phyloP scores from a whole-genome alignment of 1,140 invertebrate species.

The Ephestia elutella region DNA sequence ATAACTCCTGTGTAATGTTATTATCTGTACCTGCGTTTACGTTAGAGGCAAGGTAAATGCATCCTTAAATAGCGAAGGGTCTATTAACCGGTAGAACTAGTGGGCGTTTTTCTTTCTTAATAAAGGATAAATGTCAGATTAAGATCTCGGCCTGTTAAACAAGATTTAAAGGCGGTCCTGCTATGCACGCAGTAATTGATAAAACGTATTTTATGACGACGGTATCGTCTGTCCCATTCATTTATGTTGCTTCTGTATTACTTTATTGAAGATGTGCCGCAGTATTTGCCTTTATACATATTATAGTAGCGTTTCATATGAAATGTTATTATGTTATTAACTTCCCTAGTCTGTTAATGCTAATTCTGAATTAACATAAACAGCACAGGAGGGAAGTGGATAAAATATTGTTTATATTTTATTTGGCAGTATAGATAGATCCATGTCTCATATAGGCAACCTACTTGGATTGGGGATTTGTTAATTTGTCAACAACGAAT shows the following conservation, averaged over 20 bases:
- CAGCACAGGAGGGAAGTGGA: too few species aligned
- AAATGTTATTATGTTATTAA: too few species aligned
- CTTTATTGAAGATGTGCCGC: background rate
- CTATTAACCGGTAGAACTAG: conserved; percentile 22
- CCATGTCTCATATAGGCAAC: too few species aligned
- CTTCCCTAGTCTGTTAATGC: too few species aligned
- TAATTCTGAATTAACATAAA: too few species aligned
- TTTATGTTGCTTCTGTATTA: background rate
- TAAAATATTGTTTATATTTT: too few species aligned
- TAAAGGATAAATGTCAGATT: conserved; percentile 30
- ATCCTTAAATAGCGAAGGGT: conserved; percentile 15
- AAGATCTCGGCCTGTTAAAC: conserved; percentile 25
- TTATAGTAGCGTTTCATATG: background rate
- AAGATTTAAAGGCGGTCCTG: conserved; percentile 21
- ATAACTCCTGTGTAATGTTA: too few species aligned
- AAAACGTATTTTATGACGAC: conserved; percentile 8
- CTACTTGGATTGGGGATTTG: too few species aligned
- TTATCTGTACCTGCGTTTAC: conserved; percentile 11
- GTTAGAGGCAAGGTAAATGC: conserved; percentile 13
- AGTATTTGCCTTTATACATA: background rate
- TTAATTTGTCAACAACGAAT: too few species aligned
- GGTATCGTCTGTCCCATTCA: background rate
- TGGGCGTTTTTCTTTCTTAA: conserved; percentile 25
- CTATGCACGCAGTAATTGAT: conserved; percentile 17
- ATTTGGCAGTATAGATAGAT: too few species aligned